Conservation (phyloP, 1,140 invertebrate species). For the Mercenaria mercenaria region DNA sequence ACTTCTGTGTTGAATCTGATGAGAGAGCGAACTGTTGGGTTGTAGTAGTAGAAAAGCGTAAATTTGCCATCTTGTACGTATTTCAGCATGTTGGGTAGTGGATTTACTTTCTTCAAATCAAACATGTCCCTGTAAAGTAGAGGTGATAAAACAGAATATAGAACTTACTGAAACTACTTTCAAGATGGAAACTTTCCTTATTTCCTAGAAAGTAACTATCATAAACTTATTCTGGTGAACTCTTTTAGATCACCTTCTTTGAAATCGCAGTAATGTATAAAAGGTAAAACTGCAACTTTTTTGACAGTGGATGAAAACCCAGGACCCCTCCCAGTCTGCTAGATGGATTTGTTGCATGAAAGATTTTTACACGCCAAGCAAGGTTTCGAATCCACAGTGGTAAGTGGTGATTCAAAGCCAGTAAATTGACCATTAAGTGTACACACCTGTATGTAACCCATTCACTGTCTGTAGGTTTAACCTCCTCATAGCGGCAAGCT, state of each 20-base stretch:
- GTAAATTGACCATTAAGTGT: too few species aligned
- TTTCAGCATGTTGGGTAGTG: slow-evolving; percentile 44
- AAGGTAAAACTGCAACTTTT: too few species aligned
- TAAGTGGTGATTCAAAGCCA: too few species aligned
- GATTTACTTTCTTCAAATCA: slow-evolving; percentile 60
- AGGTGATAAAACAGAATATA: not conserved
- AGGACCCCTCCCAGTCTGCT: too few species aligned
- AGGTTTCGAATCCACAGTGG: too few species aligned
- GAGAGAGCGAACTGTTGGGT: not conserved
- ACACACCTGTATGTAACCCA: slow-evolving; percentile 3
- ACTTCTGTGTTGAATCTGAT: slow-evolving; percentile 12
- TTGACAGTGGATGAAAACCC: too few species aligned
- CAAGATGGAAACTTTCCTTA: not conserved
- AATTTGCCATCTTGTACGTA: slow-evolving; percentile 23
- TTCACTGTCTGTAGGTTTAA: not conserved
- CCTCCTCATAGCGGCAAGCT: slow-evolving; percentile 11
- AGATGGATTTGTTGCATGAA: too few species aligned
- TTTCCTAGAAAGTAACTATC: not conserved
- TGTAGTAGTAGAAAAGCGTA: slow-evolving; percentile 41
- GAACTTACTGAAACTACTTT: not conserved
- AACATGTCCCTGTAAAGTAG: slow-evolving; percentile 39
- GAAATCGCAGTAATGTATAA: too few species aligned
- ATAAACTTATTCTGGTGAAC: not conserved
- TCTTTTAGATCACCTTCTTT: too few species aligned
- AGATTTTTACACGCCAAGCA: too few species aligned